phyloP scores from a whole-genome alignment of 2,888 invertebrate species.

The Troilus luridus region DNA sequence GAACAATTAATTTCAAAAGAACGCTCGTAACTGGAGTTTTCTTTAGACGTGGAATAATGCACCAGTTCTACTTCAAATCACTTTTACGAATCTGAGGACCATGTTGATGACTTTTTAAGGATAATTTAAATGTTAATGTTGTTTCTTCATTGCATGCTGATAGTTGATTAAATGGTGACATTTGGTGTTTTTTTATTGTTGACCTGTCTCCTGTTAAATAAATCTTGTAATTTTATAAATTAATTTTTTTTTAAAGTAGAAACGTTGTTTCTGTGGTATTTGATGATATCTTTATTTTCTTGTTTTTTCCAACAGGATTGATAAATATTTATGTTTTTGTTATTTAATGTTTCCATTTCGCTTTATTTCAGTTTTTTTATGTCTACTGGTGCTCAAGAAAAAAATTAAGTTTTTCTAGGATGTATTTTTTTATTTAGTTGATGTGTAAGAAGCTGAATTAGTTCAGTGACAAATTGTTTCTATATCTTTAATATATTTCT shows the following conservation, averaged over 20 bases:
- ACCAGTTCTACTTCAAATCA: not conserved
- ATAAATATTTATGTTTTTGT: not conserved
- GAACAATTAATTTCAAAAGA: not conserved
- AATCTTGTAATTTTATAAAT: not conserved
- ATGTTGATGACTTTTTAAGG: not conserved
- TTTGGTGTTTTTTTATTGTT: not conserved
- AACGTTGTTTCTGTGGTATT: not conserved
- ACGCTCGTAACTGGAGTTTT: not conserved
- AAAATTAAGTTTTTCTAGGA: not conserved
- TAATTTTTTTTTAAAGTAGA: not conserved
- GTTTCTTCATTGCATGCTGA: not conserved
- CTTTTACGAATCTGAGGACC: not conserved
- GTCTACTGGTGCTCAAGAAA: not conserved
- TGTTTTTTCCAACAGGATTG: not conserved
- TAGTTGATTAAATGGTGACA: not conserved
- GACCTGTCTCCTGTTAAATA: not conserved
- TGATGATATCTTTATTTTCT: not conserved
- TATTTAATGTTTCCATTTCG: not conserved
- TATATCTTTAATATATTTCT: not conserved
- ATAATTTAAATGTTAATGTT: not conserved
- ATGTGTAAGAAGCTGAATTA: not conserved
- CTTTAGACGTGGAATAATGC: not conserved
- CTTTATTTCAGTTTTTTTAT: slow-evolving; percentile 18
- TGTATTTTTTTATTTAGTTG: not conserved
- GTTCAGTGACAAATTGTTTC: not conserved